Base-by-base conservation (phyloP, 2,888 invertebrate genomes). In the Phorcus lineatus region DNA sequence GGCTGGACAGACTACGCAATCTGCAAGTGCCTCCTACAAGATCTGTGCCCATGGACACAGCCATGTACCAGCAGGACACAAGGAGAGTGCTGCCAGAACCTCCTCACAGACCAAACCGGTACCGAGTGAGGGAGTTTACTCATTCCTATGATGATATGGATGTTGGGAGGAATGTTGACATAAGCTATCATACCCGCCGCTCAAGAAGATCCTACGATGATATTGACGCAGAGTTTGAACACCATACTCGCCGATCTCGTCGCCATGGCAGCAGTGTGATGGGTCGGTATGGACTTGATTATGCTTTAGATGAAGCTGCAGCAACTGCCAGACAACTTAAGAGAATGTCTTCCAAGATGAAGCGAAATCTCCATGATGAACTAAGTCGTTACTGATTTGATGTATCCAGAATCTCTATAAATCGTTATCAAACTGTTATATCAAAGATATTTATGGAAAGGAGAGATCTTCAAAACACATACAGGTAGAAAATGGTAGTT, bases 321-420 rank as follows among this genome's bases (percentile, higher is more conserved):
- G 82, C 82, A 53, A 86, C 89, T 17, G 88, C 90, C n/a, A 84
- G 87, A 16, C 88, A 91, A 67, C 83, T 91, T 40, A 90, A 89
- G 81, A 85, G 84, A 54, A 85, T 91, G 84, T 90, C 91, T 1
- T 84, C 88, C 79, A 87, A 89, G 77, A 90, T 91, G 90, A 91
- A 88, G 85, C 84, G 88, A 57, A 85, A 85, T 62, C 85, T 90
- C 66, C 84, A 87, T 77, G 88, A 91, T 80, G 91, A 91, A 80
- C 87, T 91, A 74, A 78, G 77, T 47, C 81, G 80, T 55, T 78
- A 81, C 24, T 75, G 55, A 76, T 28, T 3, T 16, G 11, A 13
- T 62, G 13, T 13, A 22, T 24, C 16, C 2, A 22, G n/a, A 24
- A 28, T 62, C 13, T 28, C 28, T 2, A 62, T 62, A 11, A n/a